These are phyloP conservation scores for Tridacna crocea DNA, from an alignment of 2,888 invertebrate species.

Conservation along the genomic window DNA sequence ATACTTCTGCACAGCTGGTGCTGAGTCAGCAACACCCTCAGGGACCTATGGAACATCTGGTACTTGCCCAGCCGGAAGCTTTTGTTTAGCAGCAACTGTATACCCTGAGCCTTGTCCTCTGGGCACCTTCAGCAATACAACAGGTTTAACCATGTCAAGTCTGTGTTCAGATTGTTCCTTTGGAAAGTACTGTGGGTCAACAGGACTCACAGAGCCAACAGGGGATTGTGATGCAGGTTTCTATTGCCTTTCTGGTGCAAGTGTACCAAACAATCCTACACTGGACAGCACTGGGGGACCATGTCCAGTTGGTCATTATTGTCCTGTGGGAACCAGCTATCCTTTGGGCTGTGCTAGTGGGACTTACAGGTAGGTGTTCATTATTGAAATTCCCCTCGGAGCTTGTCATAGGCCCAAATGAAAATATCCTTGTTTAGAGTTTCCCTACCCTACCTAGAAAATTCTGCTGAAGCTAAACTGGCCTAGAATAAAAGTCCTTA, in stretches of 20 bases:
- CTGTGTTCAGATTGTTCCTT: constrained; percentile 68
- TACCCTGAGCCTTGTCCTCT: constrained; percentile 75
- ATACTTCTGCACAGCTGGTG: constrained; percentile 77
- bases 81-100: constrained; percentile 72
- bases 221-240: constrained; percentile 78
- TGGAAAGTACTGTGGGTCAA: constrained; percentile 78
- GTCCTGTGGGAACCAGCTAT: constrained; percentile 77
- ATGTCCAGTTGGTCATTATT: constrained; percentile 81
- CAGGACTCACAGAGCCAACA: constrained; percentile 76
- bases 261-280: constrained; percentile 75
- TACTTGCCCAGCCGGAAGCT: constrained; percentile 79
- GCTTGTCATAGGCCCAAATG: too few species aligned
- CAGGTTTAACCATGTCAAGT: constrained; percentile 66
- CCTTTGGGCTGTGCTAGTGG: constrained; percentile 76
- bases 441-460: too few species aligned
- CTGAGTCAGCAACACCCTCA: constrained; percentile 74
- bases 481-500: too few species aligned
- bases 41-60: constrained; percentile 77
- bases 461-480: too few species aligned
- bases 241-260: constrained; percentile 75
- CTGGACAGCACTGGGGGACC: constrained; percentile 77
- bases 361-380: constrained; percentile 65
- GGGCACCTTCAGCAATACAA: constrained; percentile 78
- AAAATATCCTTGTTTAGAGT: too few species aligned
- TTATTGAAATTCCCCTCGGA: too few species aligned